Percentiles rank a stretch among this genome's conserved stretches.
phyloP scores from a whole-genome alignment of 2,113 vertebrate genomes.

The Stigmatopora nigra region DNA sequence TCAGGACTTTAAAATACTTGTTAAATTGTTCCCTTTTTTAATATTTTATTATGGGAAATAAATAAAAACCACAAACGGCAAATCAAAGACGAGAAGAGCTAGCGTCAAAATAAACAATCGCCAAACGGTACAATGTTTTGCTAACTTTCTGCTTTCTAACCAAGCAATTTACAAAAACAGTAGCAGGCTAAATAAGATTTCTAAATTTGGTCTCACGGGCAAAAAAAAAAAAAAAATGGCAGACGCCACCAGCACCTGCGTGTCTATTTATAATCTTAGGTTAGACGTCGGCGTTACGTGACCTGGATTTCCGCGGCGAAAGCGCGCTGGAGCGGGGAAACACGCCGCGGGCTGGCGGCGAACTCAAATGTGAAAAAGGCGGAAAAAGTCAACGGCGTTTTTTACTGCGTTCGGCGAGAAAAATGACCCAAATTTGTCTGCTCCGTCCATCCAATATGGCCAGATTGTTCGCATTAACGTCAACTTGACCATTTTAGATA shows the following conservation, averaged over 20 bases:
- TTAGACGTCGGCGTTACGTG: conserved; percentile 34
- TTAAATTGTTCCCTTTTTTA: no score
- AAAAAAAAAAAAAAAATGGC: background rate
- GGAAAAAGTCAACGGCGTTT: conserved; percentile 9
- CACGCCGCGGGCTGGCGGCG: conserved; percentile 49
- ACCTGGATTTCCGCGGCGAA: conserved; percentile 56
- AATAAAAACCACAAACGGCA: no score
- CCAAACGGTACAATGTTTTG: background rate
- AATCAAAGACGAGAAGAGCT: no score
- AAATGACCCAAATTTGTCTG: conserved; percentile 37
- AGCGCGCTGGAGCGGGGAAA: conserved; percentile 42
- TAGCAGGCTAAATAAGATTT: no score
- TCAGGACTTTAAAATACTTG: no score
- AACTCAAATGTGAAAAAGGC: background rate
- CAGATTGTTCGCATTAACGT: conserved; percentile 3
- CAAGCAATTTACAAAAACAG: no score
- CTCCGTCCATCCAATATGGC: conserved; percentile 8
- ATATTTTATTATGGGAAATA: no score
- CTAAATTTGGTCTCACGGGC: no score
- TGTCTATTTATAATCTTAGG: conserved; percentile 8
- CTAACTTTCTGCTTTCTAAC: background rate
- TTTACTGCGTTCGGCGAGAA: background rate
- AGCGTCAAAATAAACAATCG: no score
- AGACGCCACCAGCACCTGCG: conserved; percentile 1
- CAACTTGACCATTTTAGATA: no score